Evolutionary conservation across 2,113 vertebrate species (phyloP).

Genomic region (Xenus cinereus): DNA sequence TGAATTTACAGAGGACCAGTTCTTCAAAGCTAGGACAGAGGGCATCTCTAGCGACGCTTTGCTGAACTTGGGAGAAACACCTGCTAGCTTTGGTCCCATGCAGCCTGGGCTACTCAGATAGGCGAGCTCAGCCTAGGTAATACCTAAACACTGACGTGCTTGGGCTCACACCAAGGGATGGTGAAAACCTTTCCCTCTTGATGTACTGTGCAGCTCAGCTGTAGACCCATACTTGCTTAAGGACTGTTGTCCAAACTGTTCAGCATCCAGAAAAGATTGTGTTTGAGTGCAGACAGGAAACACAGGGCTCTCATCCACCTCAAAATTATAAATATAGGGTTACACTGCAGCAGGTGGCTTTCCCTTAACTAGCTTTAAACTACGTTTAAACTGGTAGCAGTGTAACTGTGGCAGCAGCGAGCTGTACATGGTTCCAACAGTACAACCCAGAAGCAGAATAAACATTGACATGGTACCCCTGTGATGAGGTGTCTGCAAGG

Average conservation of each 20-base stretch:
- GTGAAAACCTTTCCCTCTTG: not conserved
- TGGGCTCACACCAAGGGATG: not conserved
- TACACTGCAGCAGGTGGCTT: not conserved
- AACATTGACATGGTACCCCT: rapidly evolving
- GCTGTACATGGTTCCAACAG: not conserved
- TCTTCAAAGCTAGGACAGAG: not conserved
- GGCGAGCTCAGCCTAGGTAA: not conserved
- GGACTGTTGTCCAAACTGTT: not conserved
- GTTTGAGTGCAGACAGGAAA: not conserved
- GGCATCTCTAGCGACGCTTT: not conserved
- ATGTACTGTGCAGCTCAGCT: not conserved
- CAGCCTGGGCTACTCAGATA: not conserved
- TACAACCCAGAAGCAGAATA: not conserved
- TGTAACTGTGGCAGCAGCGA: not conserved
- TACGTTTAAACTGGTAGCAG: not conserved
- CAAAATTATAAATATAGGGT: not conserved
- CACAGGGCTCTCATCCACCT: not conserved
- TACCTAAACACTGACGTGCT: not conserved
- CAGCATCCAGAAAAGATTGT: not conserved
- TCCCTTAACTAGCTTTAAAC: not conserved
- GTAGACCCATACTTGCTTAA: not conserved
- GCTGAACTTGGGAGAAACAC: not conserved
- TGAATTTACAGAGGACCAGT: not conserved
- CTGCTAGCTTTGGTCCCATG: not conserved
- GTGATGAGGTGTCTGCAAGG: not conserved